phyloP scores from a whole-genome alignment of 2,888 invertebrate species.

The Rotaria sp. region DNA sequence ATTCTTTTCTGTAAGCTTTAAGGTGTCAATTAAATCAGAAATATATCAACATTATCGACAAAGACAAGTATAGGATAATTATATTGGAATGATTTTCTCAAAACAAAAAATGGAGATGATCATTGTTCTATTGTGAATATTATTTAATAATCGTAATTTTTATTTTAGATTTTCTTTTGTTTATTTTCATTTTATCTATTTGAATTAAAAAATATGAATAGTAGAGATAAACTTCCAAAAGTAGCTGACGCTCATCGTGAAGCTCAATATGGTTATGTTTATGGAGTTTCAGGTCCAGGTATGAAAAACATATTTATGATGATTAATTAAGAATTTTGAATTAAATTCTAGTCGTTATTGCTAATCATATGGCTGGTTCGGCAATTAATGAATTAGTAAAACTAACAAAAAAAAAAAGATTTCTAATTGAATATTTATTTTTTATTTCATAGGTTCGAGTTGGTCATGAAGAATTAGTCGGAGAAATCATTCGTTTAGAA shows the following conservation, averaged over 20 bases:
- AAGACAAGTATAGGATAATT: background rate
- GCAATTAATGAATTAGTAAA: slow-evolving; percentile 95
- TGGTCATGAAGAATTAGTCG: slow-evolving; percentile 92
- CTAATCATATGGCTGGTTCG: slow-evolving; percentile 95
- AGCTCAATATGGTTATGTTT: slow-evolving; percentile 82
- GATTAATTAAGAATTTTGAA: background rate
- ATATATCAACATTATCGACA: background rate
- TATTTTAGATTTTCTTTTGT: background rate
- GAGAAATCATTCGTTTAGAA: slow-evolving; percentile 98
- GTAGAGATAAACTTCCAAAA: slow-evolving; percentile 46
- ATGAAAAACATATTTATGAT: slow-evolving; percentile 46
- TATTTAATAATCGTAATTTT: background rate
- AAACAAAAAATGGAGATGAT: background rate
- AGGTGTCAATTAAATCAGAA: too few relatives aligned
- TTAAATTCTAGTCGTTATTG: slow-evolving; percentile 78
- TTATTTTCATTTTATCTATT: background rate
- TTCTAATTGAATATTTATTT: too few relatives aligned
- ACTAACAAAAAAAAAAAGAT: background rate
- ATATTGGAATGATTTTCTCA: background rate
- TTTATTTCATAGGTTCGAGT: slow-evolving; percentile 66
- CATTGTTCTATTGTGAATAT: too few relatives aligned
- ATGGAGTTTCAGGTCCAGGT: slow-evolving; percentile 97
- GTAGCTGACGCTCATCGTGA: slow-evolving; percentile 72
- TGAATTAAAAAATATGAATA: background rate
- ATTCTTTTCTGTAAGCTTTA: too few relatives aligned